Conservation (phyloP, 1,140 invertebrate genomes). For the Platyura marginata region DNA sequence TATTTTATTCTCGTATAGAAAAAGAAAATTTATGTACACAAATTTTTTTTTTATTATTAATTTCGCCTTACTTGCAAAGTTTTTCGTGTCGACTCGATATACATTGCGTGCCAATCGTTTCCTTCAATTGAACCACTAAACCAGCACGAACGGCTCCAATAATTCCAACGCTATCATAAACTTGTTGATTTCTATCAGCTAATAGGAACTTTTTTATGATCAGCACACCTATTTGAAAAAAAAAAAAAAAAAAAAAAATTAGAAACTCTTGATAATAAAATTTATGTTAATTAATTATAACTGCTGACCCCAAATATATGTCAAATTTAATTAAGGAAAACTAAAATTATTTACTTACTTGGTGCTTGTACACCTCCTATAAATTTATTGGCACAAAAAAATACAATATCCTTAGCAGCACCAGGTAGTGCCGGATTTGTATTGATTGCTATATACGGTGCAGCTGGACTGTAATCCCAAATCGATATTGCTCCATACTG, state of each 20-base stretch:
- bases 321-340: conserved; percentile 1
- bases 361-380: conserved; percentile 78
- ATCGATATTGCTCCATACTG: conserved; percentile 66
- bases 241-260: conserved; percentile 3
- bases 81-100: conserved; percentile 58
- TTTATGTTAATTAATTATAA: no score
- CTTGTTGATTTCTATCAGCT: neutral
- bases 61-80: conserved; percentile 41
- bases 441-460: conserved; percentile 59
- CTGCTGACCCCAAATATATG: no score
- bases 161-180: conserved; percentile 55
- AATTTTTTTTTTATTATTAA: neutral
- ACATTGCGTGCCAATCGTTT: conserved; percentile 49
- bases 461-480: conserved; percentile 82
- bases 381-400: conserved; percentile 83
- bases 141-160: conserved; percentile 71
- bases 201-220: conserved; percentile 2
- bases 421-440: conserved; percentile 56
- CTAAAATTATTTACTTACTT: conserved; percentile 18
- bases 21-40: neutral
- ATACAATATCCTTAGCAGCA: conserved; percentile 65
- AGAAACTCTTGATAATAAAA: no score
- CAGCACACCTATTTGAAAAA: neutral
- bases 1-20: no score
- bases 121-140: conserved; percentile 70